Evolutionary conservation across 92 coral and sea anemone species (phyloP), one percentile per base, ranked within the genome.

Genomic region (Umimayanthus kanabou): DNA sequence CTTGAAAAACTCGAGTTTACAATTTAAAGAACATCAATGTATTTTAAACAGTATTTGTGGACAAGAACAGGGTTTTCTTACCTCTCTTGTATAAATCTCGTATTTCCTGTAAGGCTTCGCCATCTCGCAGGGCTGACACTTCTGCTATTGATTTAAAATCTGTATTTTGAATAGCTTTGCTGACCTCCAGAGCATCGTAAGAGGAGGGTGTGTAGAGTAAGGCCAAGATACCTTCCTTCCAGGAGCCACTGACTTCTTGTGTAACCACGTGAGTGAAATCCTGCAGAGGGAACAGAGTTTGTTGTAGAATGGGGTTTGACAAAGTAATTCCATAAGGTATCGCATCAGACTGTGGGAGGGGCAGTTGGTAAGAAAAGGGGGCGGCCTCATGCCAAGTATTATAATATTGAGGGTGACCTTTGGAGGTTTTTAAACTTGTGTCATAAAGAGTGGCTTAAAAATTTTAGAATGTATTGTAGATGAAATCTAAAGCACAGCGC

Each of bases 151-250:
- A 11, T 26, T 29, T 50, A 28, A 15, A 49, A 45, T 78, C 61
- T 3, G 82, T 28, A 29, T 78, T 45, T 78, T 16, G 10, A 37
- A 78, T 29, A 29, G 82, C 82, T 43, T 26, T 78, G 66, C 82
- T 78, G 18, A 78, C 42, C 66, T 78, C 67, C 37, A 50, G 40
- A 28, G 82, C 82, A 78, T 78, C 67, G 65, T 78, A 78, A 25
- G 65, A 78, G 37, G 3, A 4, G 1, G 82, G 82, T 29, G 64
- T 49, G 23, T 43, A 78, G 66, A 78, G 82, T 22, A 78, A 13
- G 16, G 33, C 82, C 37, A 78, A 78, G 18, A 78, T 78, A 5
- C 82, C 66, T 13, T 49, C 82, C 23, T 78, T 78, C 82, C 37
- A 45, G 4, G 82, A 14, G 1, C 82, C 82, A 49, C 82, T 78